Evolutionary conservation across 2,888 invertebrate species (phyloP).

Genomic region (Odontocolon sp.): DNA sequence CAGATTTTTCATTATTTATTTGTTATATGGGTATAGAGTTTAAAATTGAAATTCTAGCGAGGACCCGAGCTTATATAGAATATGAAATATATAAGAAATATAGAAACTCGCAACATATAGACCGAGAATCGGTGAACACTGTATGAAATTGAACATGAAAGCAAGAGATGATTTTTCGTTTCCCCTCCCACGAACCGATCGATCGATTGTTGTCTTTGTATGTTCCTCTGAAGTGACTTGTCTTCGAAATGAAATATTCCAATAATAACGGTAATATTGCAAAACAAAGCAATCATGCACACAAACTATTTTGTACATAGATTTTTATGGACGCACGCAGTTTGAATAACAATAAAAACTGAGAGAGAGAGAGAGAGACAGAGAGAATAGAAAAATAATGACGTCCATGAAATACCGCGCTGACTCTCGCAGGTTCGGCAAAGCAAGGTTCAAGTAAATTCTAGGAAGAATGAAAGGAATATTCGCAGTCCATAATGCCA

Average conservation of each 20-base stretch:
- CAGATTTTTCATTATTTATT: constrained; percentile 29
- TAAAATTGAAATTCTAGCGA: neutral
- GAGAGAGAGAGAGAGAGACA: too few relatives aligned
- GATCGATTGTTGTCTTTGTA: constrained; percentile 41
- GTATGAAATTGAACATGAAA: constrained; percentile 7
- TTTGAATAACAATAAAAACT: too few relatives aligned
- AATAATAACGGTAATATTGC: neutral
- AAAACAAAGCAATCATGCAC: neutral
- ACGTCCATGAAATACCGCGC: too few relatives aligned
- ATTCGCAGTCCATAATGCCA: neutral
- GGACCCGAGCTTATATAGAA: neutral
- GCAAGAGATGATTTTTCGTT: constrained; percentile 29
- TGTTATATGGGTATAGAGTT: neutral
- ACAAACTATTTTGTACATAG: neutral
- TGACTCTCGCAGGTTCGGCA: too few relatives aligned
- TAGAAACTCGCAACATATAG: neutral
- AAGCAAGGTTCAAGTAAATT: too few relatives aligned
- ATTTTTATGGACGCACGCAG: too few relatives aligned
- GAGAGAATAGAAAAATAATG: too few relatives aligned
- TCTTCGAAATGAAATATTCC: neutral
- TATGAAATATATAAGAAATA: neutral
- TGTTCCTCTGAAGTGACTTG: constrained; percentile 21
- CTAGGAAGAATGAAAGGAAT: too few relatives aligned
- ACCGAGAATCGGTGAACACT: neutral
- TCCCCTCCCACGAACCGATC: neutral